Base-by-base conservation (phyloP, 2,888 invertebrate genomes). In the Melinopterus prodromus region DNA sequence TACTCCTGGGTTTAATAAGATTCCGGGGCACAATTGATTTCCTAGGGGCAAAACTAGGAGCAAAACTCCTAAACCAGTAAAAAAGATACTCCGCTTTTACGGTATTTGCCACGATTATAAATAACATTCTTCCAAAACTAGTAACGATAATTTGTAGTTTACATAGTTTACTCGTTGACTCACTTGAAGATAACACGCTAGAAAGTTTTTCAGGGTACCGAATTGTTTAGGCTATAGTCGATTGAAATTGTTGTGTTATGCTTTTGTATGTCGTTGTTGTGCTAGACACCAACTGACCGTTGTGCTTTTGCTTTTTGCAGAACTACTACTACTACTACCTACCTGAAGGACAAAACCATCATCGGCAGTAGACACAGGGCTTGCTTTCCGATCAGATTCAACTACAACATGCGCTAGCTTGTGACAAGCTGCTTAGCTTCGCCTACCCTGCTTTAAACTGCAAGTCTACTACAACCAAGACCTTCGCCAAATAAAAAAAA, bases 401-500 rank as follows among this genome's bases (percentile, higher is more conserved):
- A 79, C 82, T 37, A 36, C 85, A 86, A 83, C 84, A 89, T 89
- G 89, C 89, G 89, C 88, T 89, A 89, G 88, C 85, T 85, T 84
- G 83, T 84, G 80, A 83, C 86, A 86, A 87, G 87, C 87, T 87
- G 88, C 88, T 89, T 89, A 86, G 88, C 88, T 89, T 88, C 85
- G 89, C 88, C 87, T 87, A 87, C 88, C 74, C 88, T 86, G 88
- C 89, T 88, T 88, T 74, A 36, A 35, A 85, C 83, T 86, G 87
- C 87, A 87, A 87, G 82, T 81, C 79, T 80, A 80, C 78, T 75
- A 78, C 75, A 38, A 16, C n/a, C 26, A 26, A 37, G 16, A 70
- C 35, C 71, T n/a, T 16, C 71, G 53, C 53, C 12, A 53, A 53
- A 53, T 9, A 53, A 53, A 53, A 53, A 38, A 38, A 53, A 53